phyloP scores from a whole-genome alignment of 2,888 invertebrate genomes.

The Globia sparganii region DNA sequence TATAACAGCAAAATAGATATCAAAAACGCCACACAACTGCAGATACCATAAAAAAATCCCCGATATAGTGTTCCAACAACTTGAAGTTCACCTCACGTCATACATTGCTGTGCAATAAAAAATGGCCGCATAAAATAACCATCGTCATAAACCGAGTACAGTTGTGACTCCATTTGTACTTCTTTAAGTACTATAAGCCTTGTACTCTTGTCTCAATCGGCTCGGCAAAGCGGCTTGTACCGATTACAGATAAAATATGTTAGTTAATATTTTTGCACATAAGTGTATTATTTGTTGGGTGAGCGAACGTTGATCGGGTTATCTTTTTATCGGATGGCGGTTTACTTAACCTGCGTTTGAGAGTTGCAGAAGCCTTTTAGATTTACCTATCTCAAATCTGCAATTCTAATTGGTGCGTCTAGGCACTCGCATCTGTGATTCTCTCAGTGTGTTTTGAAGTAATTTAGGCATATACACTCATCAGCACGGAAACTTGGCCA shows the following conservation, averaged over 20 bases:
- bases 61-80: slow-evolving; percentile 64
- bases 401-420: not conserved
- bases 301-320: slow-evolving; percentile 30
- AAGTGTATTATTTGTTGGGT: slow-evolving; percentile 34
- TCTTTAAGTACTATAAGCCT: slow-evolving; percentile 69
- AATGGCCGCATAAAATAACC: slow-evolving; percentile 76
- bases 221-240: slow-evolving; percentile 65
- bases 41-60: slow-evolving; percentile 47
- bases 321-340: slow-evolving; percentile 33
- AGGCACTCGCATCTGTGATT: too few species aligned
- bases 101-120: slow-evolving; percentile 70
- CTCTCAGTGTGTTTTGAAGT: not conserved
- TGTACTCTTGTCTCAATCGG: slow-evolving; percentile 71
- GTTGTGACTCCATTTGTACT: slow-evolving; percentile 77
- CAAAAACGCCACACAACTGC: slow-evolving; percentile 49
- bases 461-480: too few species aligned
- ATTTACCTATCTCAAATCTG: slow-evolving; percentile 6
- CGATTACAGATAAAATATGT: slow-evolving; percentile 58
- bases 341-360: slow-evolving; percentile 11
- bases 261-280: slow-evolving; percentile 55
- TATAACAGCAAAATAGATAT: slow-evolving; percentile 37
- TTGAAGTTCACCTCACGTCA: slow-evolving; percentile 60
- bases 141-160: slow-evolving; percentile 73
- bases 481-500: too few species aligned
- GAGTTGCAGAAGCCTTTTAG: not conserved